Evolutionary conservation across 2,113 vertebrate genomes (phyloP).

Genomic region (Indicator maculatus): DNA sequence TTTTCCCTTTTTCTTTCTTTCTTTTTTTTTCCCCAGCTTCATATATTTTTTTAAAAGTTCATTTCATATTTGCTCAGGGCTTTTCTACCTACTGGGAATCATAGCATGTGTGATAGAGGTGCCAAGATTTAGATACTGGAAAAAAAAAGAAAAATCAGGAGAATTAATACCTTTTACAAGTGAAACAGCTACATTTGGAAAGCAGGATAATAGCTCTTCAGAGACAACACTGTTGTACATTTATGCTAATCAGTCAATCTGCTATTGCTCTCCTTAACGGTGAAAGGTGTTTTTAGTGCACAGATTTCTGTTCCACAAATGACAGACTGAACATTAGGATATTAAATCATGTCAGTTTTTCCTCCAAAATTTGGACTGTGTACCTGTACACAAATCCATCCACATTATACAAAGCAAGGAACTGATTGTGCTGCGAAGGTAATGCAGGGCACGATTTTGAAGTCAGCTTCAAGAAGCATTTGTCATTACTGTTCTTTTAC

Average conservation of each 20-base stretch:
- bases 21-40: background rate
- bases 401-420: background rate
- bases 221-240: constrained; percentile 36
- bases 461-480: background rate
- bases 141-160: background rate
- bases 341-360: constrained; percentile 10
- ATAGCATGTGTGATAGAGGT: constrained; percentile 42
- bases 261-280: constrained; percentile 53
- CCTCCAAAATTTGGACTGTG: background rate
- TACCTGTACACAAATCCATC: background rate
- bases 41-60: constrained; percentile 65
- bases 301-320: constrained; percentile 27
- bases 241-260: constrained; percentile 70
- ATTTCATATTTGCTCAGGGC: constrained; percentile 68
- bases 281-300: constrained; percentile 42
- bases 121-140: constrained; percentile 61
- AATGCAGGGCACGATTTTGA: background rate
- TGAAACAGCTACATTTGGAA: constrained; percentile 60
- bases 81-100: constrained; percentile 63
- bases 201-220: constrained; percentile 48
- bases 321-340: constrained; percentile 22
- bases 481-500: background rate
- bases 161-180: constrained; percentile 53
- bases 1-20: too few relatives aligned
- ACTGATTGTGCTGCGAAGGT: background rate